These are phyloP conservation scores for Chrysopilus asiliformis DNA, from an alignment of 2,888 invertebrate species.

Conservation along the genomic window DNA sequence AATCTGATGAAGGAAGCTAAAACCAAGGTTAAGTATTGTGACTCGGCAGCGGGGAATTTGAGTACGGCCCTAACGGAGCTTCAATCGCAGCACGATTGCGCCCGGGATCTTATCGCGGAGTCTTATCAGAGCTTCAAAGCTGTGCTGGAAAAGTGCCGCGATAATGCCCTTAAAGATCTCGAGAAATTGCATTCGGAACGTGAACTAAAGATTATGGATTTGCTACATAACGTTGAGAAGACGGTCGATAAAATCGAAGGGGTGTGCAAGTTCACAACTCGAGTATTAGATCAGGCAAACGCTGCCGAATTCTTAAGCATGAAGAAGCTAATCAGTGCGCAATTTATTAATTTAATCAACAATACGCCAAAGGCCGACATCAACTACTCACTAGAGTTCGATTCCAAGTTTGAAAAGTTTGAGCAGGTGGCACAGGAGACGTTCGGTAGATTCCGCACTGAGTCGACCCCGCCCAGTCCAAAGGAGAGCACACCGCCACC, in stretches of 20 bases:
- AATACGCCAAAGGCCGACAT: slow-evolving; percentile 72
- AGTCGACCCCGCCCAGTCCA: slow-evolving; percentile 36
- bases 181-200: slow-evolving; percentile 68
- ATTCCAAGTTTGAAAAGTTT: slow-evolving; percentile 65
- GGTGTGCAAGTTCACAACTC: slow-evolving; percentile 71
- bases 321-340: slow-evolving; percentile 63
- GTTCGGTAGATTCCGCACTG: slow-evolving; percentile 62
- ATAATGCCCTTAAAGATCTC: slow-evolving; percentile 58
- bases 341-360: slow-evolving; percentile 64
- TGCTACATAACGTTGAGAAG: slow-evolving; percentile 69
- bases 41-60: slow-evolving; percentile 58
- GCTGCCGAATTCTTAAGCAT: slow-evolving; percentile 72
- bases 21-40: slow-evolving; percentile 60
- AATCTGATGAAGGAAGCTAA: slow-evolving; percentile 61
- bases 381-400: slow-evolving; percentile 66
- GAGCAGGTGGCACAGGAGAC: slow-evolving; percentile 56
- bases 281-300: slow-evolving; percentile 71
- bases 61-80: slow-evolving; percentile 72
- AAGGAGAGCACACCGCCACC: slow-evolving; percentile 40
- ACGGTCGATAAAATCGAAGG: slow-evolving; percentile 74
- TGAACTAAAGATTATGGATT: slow-evolving; percentile 81
- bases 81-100: slow-evolving; percentile 75
- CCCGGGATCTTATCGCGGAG: slow-evolving; percentile 68
- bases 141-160: slow-evolving; percentile 65
- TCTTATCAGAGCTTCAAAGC: slow-evolving; percentile 68